Conservation (phyloP, 2,888 invertebrate genomes). For the Salpingus planirostris region DNA sequence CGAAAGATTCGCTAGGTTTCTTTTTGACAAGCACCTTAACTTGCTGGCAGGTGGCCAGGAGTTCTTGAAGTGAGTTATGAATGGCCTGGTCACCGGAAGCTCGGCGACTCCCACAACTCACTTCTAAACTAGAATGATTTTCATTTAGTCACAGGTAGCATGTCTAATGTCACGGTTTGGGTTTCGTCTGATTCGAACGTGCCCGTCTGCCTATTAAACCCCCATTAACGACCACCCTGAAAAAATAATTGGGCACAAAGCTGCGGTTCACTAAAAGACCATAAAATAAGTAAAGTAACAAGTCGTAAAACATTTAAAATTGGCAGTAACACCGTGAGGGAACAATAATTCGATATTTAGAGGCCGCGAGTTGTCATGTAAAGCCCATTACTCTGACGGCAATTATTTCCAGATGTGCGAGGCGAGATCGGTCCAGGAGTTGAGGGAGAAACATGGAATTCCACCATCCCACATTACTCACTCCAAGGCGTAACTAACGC, state of each 20-base stretch:
- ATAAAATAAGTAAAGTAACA: constrained; percentile 19
- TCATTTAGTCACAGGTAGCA: no score
- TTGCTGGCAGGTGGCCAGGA: no score
- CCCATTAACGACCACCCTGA: constrained; percentile 18
- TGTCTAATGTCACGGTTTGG: no score
- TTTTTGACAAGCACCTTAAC: no score
- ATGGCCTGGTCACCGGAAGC: no score
- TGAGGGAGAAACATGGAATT: constrained; percentile 13
- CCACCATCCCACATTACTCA: constrained; percentile 15
- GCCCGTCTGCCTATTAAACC: no score
- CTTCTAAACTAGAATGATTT: no score
- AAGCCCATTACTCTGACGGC: constrained; percentile 31
- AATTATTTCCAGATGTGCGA: constrained; percentile 30
- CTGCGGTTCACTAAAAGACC: constrained; percentile 7
- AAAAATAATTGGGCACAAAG: constrained; percentile 19
- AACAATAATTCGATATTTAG: constrained; percentile 32
- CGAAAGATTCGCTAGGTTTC: no score
- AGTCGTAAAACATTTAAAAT: constrained; percentile 29
- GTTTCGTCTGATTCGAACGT: no score
- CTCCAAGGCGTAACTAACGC: constrained; percentile 12
- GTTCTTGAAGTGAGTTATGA: no score
- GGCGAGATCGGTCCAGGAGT: constrained; percentile 5
- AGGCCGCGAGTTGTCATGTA: constrained; percentile 22
- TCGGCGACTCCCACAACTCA: no score
- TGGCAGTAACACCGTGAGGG: constrained; percentile 28